Evolutionary conservation across 2,888 invertebrate species (phyloP).

Genomic region (Cataglyphis livida): DNA sequence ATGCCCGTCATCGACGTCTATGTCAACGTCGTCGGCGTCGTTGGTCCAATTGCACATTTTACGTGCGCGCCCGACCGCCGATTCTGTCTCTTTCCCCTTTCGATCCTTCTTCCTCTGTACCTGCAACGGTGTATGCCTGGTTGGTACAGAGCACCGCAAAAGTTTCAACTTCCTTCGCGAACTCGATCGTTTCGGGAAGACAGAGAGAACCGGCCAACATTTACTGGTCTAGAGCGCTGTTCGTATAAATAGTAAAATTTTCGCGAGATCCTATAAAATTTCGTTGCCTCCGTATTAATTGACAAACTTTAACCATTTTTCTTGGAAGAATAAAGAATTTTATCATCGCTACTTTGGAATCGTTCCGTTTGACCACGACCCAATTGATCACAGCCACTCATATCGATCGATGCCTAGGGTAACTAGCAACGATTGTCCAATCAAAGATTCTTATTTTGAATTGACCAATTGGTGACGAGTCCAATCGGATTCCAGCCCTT

Average conservation of each 20-base stretch:
- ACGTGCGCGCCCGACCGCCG: constrained; percentile 34
- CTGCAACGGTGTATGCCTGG: constrained; percentile 31
- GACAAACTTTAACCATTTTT: too few species aligned
- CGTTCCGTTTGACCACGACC: too few species aligned
- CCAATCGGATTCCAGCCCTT: too few species aligned
- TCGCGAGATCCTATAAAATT: too few species aligned
- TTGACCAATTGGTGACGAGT: too few species aligned
- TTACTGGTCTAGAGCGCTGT: not conserved
- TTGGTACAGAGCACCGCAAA: constrained; percentile 45
- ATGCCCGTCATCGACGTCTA: constrained; percentile 37
- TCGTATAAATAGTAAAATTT: not conserved
- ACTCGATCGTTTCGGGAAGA: constrained; percentile 27
- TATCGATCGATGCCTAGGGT: too few species aligned
- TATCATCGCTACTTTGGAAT: too few species aligned
- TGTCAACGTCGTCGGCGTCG: constrained; percentile 28
- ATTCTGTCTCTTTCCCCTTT: constrained; percentile 26
- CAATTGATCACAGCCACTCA: too few species aligned
- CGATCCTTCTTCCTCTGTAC: constrained; percentile 43
- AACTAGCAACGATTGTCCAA: too few species aligned
- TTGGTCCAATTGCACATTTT: constrained; percentile 61
- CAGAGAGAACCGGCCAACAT: not conserved
- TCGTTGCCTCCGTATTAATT: too few species aligned
- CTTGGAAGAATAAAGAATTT: too few species aligned
- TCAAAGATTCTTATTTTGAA: too few species aligned
- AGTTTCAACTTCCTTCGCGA: constrained; percentile 48